Evolutionary conservation across 2,113 vertebrate genomes (phyloP).

Genomic region (Puffinus mauretanicus): DNA sequence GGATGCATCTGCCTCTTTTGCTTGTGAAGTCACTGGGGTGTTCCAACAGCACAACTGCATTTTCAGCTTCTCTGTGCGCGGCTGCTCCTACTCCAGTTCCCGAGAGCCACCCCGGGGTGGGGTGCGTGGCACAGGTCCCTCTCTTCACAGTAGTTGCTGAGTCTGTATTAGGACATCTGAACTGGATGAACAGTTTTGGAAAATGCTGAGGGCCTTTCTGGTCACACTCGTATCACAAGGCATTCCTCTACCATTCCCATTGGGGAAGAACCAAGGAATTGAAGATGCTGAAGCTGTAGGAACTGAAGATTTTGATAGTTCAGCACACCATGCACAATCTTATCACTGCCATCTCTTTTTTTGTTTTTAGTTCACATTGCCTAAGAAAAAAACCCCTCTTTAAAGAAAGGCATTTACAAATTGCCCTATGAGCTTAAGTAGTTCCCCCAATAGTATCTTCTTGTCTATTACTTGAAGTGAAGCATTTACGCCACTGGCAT

Average conservation of each 20-base stretch:
- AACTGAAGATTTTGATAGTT: background rate
- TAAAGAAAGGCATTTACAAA: background rate
- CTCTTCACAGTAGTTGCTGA: background rate
- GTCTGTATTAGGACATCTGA: background rate
- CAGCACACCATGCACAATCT: background rate
- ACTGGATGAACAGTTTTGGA: background rate
- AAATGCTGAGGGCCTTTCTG: background rate
- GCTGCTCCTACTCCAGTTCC: background rate
- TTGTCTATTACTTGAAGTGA: background rate
- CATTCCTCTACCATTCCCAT: background rate
- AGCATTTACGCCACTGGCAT: background rate
- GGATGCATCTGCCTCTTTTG: background rate
- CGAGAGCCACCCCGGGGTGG: fast-evolving
- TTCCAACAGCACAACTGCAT: fast-evolving
- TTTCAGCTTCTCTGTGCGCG: background rate
- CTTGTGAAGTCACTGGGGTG: background rate
- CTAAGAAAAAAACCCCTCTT: background rate
- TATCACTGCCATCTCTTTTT: background rate
- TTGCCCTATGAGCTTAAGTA: background rate
- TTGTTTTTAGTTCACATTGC: background rate
- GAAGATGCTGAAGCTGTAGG: background rate
- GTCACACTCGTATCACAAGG: background rate
- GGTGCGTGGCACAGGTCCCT: background rate
- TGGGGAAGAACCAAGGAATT: background rate
- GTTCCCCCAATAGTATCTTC: background rate